Base-by-base conservation (phyloP, 2,888 invertebrate species). In the Marronus borbonicus region DNA sequence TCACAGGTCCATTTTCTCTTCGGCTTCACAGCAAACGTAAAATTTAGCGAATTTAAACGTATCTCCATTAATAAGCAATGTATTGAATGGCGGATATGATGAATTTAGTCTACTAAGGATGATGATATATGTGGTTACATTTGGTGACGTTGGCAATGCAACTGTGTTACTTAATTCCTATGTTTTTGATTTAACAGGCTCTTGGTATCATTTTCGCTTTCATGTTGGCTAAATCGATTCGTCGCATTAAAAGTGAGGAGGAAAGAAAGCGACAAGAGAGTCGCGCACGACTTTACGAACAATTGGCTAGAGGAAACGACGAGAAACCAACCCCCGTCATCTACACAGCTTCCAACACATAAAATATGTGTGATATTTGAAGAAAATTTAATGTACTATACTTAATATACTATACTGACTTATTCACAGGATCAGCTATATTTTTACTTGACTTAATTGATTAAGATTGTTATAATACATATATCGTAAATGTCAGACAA, bases 121-220 rank as follows among this genome's bases (percentile, higher is more conserved):
- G 24, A 24, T 24, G 24, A 36, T 3, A 36, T 36, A 5, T 36
- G 31, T 36, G 5, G 0, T 36, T 5, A 36, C 0, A 36, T 36
- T 36, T 36, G 31, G 31, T 5, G 5, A 36, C 4, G 31, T 36
- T 5, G 31, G 5, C 31, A 36, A 36, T 5, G 31, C 31, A 36
- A 36, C 7, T 5, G 12, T 44, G 1, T 44, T 12, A 36, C 24
- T 8, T 17, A 58, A 58, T 20, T 64, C 66, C 76, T 62, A 77
- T 82, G 10, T 44, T 44, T 44, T 8, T 44, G 5, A 44, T 78
- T 81, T 82, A 91, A 70, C 89, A 95, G 95, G 89, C 97, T 64
- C 91, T 97, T 84, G 97, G 97, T 81, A 94, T 97, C 70, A 91
- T 96, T 80, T 96, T 97, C 86, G 96, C 98, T 1, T 95, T 96